A percentile compares a stretch with the other conserved stretches of the same genome.
These are phyloP conservation scores for Tricholauxania praeusta DNA, from an alignment of 2,888 invertebrate species.

Conservation along the genomic window DNA sequence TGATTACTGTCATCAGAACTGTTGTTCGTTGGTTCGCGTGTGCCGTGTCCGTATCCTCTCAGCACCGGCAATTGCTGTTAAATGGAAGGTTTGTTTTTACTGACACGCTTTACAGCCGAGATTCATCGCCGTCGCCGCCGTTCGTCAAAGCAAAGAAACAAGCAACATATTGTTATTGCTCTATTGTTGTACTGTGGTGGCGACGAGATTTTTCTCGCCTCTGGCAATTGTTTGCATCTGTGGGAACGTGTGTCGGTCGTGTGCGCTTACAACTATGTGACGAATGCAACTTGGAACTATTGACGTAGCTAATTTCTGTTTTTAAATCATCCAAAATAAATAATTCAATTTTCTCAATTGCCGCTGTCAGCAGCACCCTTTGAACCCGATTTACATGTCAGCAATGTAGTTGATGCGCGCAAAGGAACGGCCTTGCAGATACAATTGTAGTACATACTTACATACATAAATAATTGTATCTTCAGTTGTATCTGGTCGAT, in stretches of 20 bases:
- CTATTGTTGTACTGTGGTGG: conserved; percentile 50
- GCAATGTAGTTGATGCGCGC: background rate
- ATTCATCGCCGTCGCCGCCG: background rate
- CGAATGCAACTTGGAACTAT: conserved; percentile 38
- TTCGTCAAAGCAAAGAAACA: conserved; percentile 29
- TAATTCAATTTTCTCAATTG: conserved; percentile 67
- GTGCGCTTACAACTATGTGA: conserved; percentile 1
- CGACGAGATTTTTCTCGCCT: conserved; percentile 65
- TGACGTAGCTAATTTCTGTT: conserved; percentile 66
- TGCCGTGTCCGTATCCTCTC: conserved; percentile 47
- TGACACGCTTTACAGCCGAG: conserved; percentile 25
- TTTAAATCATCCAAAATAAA: conserved; percentile 63
- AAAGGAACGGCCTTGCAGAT: background rate
- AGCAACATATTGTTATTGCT: conserved; percentile 54
- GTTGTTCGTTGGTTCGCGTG: conserved; percentile 48
- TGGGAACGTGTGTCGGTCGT: conserved; percentile 50
- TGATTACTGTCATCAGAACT: conserved; percentile 65
- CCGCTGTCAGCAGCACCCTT: conserved; percentile 42
- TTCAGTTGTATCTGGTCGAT: conserved; percentile 32
- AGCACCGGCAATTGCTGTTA: conserved; percentile 50
- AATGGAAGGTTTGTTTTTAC: conserved; percentile 64
- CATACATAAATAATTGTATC: background rate
- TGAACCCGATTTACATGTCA: conserved; percentile 19
- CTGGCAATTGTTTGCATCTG: conserved; percentile 53
- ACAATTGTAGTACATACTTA: conserved; percentile 37